Conservation (phyloP, 2,888 invertebrate genomes). For the Dioctria linearis region DNA sequence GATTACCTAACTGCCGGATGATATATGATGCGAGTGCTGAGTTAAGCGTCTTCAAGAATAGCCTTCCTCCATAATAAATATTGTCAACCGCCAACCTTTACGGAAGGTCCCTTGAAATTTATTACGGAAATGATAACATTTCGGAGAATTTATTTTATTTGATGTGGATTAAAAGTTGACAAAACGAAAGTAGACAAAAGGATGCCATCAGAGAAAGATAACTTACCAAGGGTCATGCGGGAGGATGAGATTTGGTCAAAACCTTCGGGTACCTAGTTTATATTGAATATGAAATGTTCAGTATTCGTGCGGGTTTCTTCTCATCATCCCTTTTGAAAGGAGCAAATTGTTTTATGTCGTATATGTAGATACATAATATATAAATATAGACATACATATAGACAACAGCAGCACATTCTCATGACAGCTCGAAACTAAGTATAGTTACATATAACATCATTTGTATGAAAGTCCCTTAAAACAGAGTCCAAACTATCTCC, state of each 20-base stretch:
- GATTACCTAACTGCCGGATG: conserved; percentile 24
- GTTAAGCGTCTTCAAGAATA: conserved; percentile 33
- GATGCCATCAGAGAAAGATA: conserved; percentile 22
- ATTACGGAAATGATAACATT: conserved; percentile 70
- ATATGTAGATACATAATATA: no score
- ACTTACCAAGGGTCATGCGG: not conserved
- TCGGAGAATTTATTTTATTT: conserved; percentile 55
- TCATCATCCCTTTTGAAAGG: not conserved
- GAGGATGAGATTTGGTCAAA: not conserved
- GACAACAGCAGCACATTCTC: conserved; percentile 56
- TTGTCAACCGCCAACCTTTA: conserved; percentile 28
- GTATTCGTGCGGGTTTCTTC: conserved; percentile 11
- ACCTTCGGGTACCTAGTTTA: not conserved
- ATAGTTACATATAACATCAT: not conserved
- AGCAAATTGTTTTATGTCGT: conserved; percentile 53
- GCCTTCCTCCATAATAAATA: conserved; percentile 38
- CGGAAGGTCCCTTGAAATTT: conserved; percentile 63
- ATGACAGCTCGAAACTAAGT: conserved; percentile 53
- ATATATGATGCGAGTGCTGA: conserved; percentile 45
- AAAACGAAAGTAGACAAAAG: conserved; percentile 50
- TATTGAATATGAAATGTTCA: conserved; percentile 38
- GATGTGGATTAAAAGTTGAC: conserved; percentile 58
- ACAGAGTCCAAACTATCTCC: not conserved
- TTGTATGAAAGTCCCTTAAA: conserved; percentile 44
- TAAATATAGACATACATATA: not conserved